phyloP scores from a whole-genome alignment of 2,797 vertebrate species.

The Danio jaintianensis region DNA sequence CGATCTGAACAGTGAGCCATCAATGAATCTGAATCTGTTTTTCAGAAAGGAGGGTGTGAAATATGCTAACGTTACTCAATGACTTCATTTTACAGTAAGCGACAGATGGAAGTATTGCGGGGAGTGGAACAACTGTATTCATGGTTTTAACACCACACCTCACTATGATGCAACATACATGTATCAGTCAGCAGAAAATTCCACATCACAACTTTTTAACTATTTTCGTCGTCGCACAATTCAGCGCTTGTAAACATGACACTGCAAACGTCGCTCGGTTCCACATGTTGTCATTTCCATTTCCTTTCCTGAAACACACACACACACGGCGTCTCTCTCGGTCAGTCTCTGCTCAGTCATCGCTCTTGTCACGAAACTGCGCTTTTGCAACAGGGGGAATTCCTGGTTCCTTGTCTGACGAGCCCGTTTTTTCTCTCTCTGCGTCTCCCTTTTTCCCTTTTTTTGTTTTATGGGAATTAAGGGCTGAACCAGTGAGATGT shows the following conservation, averaged over 20 bases:
- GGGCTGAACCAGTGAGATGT: conserved; percentile 80
- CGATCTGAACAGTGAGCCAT: conserved; percentile 13
- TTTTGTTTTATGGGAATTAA: conserved; percentile 64
- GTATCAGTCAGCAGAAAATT: conserved; percentile 64
- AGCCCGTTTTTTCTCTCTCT: conserved; percentile 44
- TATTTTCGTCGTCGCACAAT: conserved; percentile 27
- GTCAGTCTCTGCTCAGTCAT: conserved; percentile 46
- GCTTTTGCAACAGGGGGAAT: conserved; percentile 76
- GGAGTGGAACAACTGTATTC: conserved; percentile 63
- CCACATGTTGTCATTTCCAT: conserved; percentile 55
- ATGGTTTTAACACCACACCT: conserved; percentile 61
- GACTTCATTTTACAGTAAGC: conserved; percentile 64
- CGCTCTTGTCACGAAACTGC: conserved; percentile 51
- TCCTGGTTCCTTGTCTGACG: conserved; percentile 74
- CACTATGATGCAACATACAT: conserved; percentile 61
- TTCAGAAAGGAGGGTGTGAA: conserved; percentile 48
- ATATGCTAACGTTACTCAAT: conserved; percentile 27
- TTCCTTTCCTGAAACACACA: conserved; percentile 56
- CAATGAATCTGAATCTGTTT: conserved; percentile 11
- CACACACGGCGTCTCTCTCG: conserved; percentile 28
- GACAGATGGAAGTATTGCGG: conserved; percentile 59
- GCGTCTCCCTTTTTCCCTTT: conserved; percentile 55
- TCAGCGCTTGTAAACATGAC: conserved; percentile 59
- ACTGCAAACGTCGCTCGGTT: conserved; percentile 55
- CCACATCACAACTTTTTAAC: conserved; percentile 49